Percentiles rank a stretch among this genome's conserved stretches.
Conservation (phyloP, 2,888 invertebrate genomes). For the Branchipolynoe longqiensis region DNA sequence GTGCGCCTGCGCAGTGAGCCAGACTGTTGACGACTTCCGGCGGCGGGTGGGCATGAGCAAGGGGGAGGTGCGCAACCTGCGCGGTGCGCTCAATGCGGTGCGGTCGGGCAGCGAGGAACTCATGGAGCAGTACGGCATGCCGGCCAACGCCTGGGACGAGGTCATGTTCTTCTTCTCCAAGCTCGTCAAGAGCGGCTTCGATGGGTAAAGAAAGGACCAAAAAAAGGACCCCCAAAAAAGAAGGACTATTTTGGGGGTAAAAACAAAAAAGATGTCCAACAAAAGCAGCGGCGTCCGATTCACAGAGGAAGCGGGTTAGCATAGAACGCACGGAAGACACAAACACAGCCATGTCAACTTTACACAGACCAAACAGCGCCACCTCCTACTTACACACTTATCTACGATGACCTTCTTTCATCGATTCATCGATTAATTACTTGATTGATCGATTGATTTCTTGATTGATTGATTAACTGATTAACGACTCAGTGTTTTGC, state of each 20-base stretch:
- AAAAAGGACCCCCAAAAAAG: background rate
- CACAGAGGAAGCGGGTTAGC: too few relatives aligned
- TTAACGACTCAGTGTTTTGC: too few relatives aligned
- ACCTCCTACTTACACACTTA: too few relatives aligned
- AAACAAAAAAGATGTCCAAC: background rate
- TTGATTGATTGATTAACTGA: too few relatives aligned
- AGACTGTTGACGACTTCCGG: slow-evolving; percentile 66
- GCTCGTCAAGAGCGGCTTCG: slow-evolving; percentile 67
- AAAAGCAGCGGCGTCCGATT: background rate
- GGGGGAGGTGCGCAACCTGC: slow-evolving; percentile 60
- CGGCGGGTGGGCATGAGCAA: slow-evolving; percentile 60
- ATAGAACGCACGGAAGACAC: background rate
- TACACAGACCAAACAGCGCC: too few relatives aligned
- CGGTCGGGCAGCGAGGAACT: slow-evolving; percentile 57
- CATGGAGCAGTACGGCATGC: slow-evolving; percentile 66
- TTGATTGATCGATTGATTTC: too few relatives aligned
- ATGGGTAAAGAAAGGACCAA: slow-evolving; percentile 56
- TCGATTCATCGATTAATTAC: too few relatives aligned
- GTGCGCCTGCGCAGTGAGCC: slow-evolving; percentile 68
- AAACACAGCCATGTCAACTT: background rate
- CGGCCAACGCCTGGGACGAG: slow-evolving; percentile 65
- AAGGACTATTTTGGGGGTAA: too few relatives aligned
- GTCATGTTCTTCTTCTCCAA: slow-evolving; percentile 66
- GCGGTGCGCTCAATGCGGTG: slow-evolving; percentile 62
- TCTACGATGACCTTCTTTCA: too few relatives aligned